Percentiles rank a stretch among this genome's conserved stretches.
These are phyloP conservation scores for Nothocercus nigrocapillus DNA, from an alignment of 2,113 vertebrate species.

Conservation along the genomic window DNA sequence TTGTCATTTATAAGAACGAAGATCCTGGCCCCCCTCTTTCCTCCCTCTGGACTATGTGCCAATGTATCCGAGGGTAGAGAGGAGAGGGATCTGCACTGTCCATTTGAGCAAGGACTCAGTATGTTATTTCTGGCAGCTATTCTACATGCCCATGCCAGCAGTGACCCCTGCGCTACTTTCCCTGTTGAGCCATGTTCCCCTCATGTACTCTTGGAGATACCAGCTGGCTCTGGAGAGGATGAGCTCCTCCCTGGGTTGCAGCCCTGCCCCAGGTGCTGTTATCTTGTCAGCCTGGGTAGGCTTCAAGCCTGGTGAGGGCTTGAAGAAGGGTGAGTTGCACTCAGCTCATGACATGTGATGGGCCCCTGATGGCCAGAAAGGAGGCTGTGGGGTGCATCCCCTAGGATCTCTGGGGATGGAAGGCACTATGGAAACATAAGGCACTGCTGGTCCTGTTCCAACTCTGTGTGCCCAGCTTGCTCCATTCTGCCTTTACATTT, in stretches of 20 bases:
- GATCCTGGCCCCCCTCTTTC: not conserved
- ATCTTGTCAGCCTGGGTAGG: not conserved
- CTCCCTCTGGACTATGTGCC: not conserved
- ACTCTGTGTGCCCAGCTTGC: rapidly evolving
- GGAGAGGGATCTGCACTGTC: not conserved
- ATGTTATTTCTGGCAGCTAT: constrained; percentile 57
- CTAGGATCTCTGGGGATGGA: not conserved
- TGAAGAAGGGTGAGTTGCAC: not conserved
- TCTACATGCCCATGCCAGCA: rapidly evolving
- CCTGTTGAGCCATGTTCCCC: not conserved
- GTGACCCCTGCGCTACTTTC: rapidly evolving
- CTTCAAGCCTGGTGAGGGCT: not conserved
- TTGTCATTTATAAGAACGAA: not conserved
- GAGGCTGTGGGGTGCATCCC: not conserved
- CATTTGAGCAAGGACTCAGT: not conserved
- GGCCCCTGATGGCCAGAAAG: not conserved
- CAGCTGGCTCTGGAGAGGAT: rapidly evolving
- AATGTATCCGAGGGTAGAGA: not conserved
- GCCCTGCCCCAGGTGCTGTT: not conserved
- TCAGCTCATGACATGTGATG: rapidly evolving
- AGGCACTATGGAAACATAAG: not conserved
- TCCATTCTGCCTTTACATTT: not conserved
- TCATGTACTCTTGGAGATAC: not conserved
- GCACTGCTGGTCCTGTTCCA: not conserved
- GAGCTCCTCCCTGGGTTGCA: not conserved